phyloP scores from a whole-genome alignment of 1,140 invertebrate genomes.

The Pachyrhynchus sulphureomaculatus region DNA sequence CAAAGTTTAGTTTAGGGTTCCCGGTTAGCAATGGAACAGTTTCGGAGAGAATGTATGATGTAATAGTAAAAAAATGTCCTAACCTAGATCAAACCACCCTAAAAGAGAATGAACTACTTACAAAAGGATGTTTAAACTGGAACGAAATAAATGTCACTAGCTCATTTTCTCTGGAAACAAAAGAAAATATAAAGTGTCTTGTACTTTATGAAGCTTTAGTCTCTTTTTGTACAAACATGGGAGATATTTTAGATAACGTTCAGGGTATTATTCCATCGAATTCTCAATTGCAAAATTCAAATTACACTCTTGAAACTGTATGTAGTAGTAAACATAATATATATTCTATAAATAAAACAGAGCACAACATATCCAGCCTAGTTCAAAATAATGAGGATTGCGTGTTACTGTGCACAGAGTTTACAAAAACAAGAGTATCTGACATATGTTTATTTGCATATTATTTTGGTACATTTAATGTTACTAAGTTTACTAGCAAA shows the following conservation, averaged over 20 bases:
- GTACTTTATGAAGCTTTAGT: conserved; percentile 14
- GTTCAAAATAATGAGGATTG: background rate
- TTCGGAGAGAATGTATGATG: conserved; percentile 6
- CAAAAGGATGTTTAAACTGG: conserved; percentile 14
- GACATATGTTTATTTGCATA: background rate
- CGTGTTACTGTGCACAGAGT: background rate
- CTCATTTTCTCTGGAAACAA: background rate
- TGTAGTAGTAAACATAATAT: conserved; percentile 3
- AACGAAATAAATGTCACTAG: conserved; percentile 1
- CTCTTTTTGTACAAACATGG: conserved; percentile 11
- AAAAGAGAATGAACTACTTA: conserved; percentile 1
- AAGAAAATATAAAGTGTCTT: conserved; percentile 3
- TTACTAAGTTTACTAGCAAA: background rate
- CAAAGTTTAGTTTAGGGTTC: background rate
- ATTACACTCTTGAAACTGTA: background rate
- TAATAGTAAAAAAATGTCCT: conserved; percentile 15
- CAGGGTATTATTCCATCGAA: background rate
- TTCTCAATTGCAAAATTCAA: background rate
- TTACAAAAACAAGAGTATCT: background rate
- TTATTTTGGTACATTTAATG: background rate
- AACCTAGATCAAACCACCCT: conserved; percentile 1
- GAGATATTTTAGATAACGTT: background rate
- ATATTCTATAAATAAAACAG: background rate
- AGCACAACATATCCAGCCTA: background rate
- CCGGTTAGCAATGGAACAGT: too few relatives aligned